These are phyloP conservation scores for Metopolophium dirhodum DNA, from an alignment of 1,140 invertebrate species.

Conservation along the genomic window DNA sequence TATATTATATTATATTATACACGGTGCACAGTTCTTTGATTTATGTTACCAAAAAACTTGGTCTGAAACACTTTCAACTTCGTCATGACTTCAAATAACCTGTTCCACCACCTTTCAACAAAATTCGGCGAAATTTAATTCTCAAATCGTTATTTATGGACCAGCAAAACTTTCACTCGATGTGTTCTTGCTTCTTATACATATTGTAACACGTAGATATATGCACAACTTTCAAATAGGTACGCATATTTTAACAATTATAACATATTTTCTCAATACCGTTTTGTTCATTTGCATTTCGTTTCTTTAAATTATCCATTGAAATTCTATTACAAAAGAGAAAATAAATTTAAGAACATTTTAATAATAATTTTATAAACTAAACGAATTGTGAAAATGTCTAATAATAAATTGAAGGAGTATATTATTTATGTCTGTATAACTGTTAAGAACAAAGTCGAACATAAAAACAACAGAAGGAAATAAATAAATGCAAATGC, in stretches of 20 bases:
- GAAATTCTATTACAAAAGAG: not conserved
- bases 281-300: not conserved
- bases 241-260: not conserved
- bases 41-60: conserved; percentile 20
- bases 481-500: conserved; percentile 1
- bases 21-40: not conserved
- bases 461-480: not conserved
- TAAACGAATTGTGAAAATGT: not conserved
- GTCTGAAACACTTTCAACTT: not conserved
- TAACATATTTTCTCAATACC: not conserved
- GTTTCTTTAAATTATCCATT: not conserved
- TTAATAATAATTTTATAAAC: not conserved
- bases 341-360: not conserved
- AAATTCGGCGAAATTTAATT: not conserved
- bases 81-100: not conserved
- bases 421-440: not conserved
- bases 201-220: not conserved
- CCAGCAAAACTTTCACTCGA: not conserved
- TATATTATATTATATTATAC: not conserved
- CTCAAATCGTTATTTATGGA: not conserved
- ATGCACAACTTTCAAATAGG: not conserved
- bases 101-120: not conserved
- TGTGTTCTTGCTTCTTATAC: not conserved
- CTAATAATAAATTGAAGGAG: not conserved
- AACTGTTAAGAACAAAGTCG: not conserved